Evolutionary conservation across 2,113 vertebrate genomes (phyloP).

Genomic region (Atrichornis clamosus): DNA sequence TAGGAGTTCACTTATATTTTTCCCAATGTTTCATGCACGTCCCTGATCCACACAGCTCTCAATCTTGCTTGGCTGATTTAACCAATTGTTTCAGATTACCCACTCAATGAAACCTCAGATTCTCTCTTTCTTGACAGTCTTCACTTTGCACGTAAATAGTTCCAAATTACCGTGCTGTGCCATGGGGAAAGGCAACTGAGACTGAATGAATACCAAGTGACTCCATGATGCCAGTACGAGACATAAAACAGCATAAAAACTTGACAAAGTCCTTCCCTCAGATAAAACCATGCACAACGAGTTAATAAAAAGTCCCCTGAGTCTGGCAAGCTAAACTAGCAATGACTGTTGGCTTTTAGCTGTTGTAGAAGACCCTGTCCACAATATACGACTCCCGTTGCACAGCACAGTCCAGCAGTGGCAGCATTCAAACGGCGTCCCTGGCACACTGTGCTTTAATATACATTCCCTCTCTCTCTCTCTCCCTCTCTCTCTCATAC

Average conservation of each 20-base stretch:
- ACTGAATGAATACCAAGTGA: not conserved
- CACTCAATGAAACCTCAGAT: not conserved
- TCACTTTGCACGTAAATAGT: not conserved
- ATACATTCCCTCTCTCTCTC: not conserved
- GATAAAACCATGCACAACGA: not conserved
- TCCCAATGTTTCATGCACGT: not conserved
- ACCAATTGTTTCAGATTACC: not conserved
- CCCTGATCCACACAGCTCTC: not conserved
- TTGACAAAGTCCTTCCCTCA: not conserved
- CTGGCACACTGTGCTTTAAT: not conserved
- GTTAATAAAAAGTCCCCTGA: fast-evolving
- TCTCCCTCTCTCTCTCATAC: not conserved
- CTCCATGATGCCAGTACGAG: not conserved
- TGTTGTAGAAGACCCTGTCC: not conserved
- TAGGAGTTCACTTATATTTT: not conserved
- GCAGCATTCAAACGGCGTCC: not conserved
- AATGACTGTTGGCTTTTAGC: not conserved
- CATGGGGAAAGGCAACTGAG: not conserved
- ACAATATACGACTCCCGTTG: not conserved
- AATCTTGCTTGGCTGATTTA: not conserved
- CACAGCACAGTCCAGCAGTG: not conserved
- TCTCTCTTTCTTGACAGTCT: not conserved
- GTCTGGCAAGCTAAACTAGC: not conserved
- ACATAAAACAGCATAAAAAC: not conserved
- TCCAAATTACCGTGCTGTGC: not conserved